Conservation (phyloP, 64 coral and sea anemone species). For the Montipora efflorescens region DNA sequence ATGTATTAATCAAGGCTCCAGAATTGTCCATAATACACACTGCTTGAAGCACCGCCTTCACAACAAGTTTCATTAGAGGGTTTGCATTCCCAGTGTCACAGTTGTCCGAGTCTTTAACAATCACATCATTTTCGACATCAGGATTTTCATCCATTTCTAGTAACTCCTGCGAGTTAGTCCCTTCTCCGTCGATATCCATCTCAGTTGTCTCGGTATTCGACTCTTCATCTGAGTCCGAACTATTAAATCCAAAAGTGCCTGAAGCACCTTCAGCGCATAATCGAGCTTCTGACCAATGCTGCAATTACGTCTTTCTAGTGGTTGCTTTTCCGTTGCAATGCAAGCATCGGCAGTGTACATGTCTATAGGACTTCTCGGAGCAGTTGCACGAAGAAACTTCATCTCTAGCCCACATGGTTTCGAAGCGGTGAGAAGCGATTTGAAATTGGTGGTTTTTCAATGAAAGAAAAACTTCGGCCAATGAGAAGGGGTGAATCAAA, state of each 20-base stretch:
- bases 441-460: neutral
- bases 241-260: constrained; percentile 17
- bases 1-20: constrained; percentile 72
- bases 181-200: constrained; percentile 26
- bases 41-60: constrained; percentile 69
- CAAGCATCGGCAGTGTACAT: constrained; percentile 39
- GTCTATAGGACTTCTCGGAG: constrained; percentile 21
- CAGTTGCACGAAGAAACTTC: constrained; percentile 19
- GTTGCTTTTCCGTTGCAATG: constrained; percentile 41
- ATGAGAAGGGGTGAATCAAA: constrained; percentile 15
- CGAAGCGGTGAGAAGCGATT: neutral
- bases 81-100: constrained; percentile 33
- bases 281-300: constrained; percentile 47
- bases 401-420: constrained; percentile 21
- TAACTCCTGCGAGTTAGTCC: constrained; percentile 16
- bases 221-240: constrained; percentile 24
- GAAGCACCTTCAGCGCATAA: constrained; percentile 14
- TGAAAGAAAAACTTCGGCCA: neutral
- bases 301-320: constrained; percentile 43
- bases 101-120: constrained; percentile 10
- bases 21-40: constrained; percentile 66
- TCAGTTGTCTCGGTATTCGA: constrained; percentile 1
- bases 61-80: constrained; percentile 59
- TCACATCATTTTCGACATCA: neutral
- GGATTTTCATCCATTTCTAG: neutral